Evolutionary conservation across 2,888 invertebrate species (phyloP).

Genomic region (Callinectes sapidus): DNA sequence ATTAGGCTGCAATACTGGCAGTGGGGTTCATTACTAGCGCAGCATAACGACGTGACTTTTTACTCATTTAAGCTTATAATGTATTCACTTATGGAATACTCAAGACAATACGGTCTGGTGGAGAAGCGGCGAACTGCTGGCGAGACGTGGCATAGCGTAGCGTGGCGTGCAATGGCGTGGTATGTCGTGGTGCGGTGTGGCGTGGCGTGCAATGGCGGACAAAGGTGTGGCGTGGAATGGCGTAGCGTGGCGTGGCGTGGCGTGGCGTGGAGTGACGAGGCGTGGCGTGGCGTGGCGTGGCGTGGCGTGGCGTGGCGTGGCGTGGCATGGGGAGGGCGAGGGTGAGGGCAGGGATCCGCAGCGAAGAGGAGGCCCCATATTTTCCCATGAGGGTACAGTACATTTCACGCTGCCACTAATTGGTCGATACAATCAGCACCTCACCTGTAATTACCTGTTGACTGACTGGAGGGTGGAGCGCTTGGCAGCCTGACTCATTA

Average conservation of each 20-base stretch:
- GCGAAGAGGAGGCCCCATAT: neutral
- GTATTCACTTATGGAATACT: neutral
- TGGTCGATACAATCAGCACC: constrained; percentile 31
- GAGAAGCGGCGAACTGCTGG: neutral
- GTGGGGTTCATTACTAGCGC: too few relatives aligned
- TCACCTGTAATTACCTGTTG: constrained; percentile 36
- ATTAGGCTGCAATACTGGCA: too few relatives aligned
- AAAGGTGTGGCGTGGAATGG: neutral
- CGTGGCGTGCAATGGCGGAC: neutral
- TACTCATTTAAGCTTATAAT: neutral
- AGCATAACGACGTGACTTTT: neutral
- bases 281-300: too few relatives aligned
- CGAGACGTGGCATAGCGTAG: neutral
- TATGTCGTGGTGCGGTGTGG: neutral
- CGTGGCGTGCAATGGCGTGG: neutral
- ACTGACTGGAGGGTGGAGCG: constrained; percentile 34
- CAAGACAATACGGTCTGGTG: neutral
- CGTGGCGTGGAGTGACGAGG: neutral
- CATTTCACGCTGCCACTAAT: constrained; percentile 31
- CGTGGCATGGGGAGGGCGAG: neutral
- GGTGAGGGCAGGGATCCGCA: neutral
- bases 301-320: neutral
- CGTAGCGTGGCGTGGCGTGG: neutral
- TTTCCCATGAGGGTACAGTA: constrained; percentile 24
- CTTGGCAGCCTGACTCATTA: constrained; percentile 31